phyloP scores from a whole-genome alignment of 2,113 vertebrate species.

The Euleptes europaea region DNA sequence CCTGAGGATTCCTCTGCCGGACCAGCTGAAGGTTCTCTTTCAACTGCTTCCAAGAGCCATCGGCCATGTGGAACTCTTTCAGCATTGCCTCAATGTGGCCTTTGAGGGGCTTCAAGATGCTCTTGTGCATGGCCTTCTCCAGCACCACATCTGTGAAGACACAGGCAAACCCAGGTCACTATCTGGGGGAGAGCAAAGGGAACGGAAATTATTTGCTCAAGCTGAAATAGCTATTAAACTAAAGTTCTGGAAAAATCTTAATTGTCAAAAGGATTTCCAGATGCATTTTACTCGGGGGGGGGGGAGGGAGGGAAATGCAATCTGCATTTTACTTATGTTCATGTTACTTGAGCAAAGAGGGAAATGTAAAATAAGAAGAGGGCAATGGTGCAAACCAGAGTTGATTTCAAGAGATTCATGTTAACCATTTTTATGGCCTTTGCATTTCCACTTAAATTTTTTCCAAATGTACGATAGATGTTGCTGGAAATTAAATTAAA shows the following conservation, averaged over 20 bases:
- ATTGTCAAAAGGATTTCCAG: not conserved
- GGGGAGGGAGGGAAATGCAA: slow-evolving; percentile 43
- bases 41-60: slow-evolving; percentile 88
- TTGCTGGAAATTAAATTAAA: too few relatives aligned
- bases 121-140: slow-evolving; percentile 97
- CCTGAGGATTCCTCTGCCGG: slow-evolving; percentile 86
- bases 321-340: slow-evolving; percentile 24
- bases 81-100: slow-evolving; percentile 84
- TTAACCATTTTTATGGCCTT: too few relatives aligned
- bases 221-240: slow-evolving; percentile 12
- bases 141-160: slow-evolving; percentile 84
- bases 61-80: slow-evolving; percentile 84
- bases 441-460: too few relatives aligned
- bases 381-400: not conserved
- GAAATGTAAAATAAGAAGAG: not conserved
- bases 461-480: too few relatives aligned
- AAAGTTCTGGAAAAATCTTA: slow-evolving; percentile 15
- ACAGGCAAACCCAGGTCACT: slow-evolving; percentile 45
- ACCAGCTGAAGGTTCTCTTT: slow-evolving; percentile 91
- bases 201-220: slow-evolving; percentile 18
- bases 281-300: not conserved
- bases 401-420: too few relatives aligned
- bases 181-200: not conserved
- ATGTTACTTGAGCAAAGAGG: not conserved
- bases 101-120: slow-evolving; percentile 92